Evolutionary conservation across 1,140 invertebrate species (phyloP).

Genomic region (Drosophila suzukii): DNA sequence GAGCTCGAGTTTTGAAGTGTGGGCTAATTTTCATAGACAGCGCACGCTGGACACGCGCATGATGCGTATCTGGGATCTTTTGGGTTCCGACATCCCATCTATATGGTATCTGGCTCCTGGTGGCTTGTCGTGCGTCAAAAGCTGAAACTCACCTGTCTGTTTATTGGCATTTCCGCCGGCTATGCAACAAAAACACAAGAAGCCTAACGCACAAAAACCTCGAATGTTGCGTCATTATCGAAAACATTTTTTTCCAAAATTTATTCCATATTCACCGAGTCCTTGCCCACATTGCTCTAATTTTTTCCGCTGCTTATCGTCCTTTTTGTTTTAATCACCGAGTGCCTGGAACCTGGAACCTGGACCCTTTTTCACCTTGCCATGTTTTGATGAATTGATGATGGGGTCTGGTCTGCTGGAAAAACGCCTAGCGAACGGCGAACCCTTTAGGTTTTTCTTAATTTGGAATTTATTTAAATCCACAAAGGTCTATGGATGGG

Average conservation of each 20-base stretch:
- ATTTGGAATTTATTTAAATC: slow-evolving; percentile 84
- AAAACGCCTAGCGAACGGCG: slow-evolving; percentile 33
- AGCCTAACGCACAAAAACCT: slow-evolving; percentile 59
- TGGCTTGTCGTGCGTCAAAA: slow-evolving; percentile 40
- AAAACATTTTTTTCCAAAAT: slow-evolving; percentile 59
- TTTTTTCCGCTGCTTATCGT: slow-evolving; percentile 80
- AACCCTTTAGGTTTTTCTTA: slow-evolving; percentile 71
- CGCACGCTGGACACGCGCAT: slow-evolving; percentile 72
- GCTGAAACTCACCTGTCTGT: slow-evolving; percentile 71
- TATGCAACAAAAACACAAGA: slow-evolving; percentile 11
- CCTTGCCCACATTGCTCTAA: slow-evolving; percentile 72
- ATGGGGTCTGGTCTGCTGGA: slow-evolving; percentile 68
- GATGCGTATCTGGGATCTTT: slow-evolving; percentile 40
- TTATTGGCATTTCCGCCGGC: slow-evolving; percentile 68
- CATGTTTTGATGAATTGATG: slow-evolving; percentile 83
- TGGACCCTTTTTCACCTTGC: slow-evolving; percentile 22
- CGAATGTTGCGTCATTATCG: slow-evolving; percentile 81
- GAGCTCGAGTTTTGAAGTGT: slow-evolving; percentile 9
- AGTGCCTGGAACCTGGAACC: slow-evolving; percentile 6
- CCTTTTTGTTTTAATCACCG: slow-evolving; percentile 77
- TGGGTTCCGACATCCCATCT: slow-evolving; percentile 14
- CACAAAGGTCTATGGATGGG: slow-evolving; percentile 21
- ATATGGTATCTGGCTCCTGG: slow-evolving; percentile 7
- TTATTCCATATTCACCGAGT: slow-evolving; percentile 77
- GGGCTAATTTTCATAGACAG: slow-evolving; percentile 72